Evolutionary conservation across 2,888 invertebrate genomes (phyloP).

Genomic region (Thera britannica): DNA sequence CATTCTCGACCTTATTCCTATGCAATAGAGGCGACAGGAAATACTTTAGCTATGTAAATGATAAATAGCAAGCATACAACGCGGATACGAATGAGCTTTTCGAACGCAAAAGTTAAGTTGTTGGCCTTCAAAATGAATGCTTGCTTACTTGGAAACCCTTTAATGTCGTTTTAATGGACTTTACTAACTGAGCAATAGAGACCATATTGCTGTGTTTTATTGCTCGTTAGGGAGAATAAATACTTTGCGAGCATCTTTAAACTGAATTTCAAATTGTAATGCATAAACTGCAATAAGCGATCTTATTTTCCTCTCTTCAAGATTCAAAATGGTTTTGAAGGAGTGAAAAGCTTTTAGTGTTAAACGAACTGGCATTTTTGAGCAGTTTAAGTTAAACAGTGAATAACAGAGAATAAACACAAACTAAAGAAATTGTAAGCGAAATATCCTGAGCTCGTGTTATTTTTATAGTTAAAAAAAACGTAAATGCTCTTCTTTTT

Average conservation of each 20-base stretch:
- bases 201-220: slow-evolving; percentile 19
- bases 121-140: slow-evolving; percentile 67
- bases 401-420: slow-evolving; percentile 19
- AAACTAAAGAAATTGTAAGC: slow-evolving; percentile 17
- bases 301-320: slow-evolving; percentile 7
- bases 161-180: slow-evolving; percentile 34
- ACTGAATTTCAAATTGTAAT: slow-evolving; percentile 25
- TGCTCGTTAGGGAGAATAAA: slow-evolving; percentile 21
- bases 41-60: slow-evolving; percentile 37
- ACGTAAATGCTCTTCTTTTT: no score
- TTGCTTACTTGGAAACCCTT: slow-evolving; percentile 48
- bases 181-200: slow-evolving; percentile 33
- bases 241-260: slow-evolving; percentile 16
- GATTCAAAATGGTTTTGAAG: slow-evolving; percentile 1
- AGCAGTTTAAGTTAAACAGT: slow-evolving; percentile 14
- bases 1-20: slow-evolving; percentile 47
- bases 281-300: slow-evolving; percentile 1
- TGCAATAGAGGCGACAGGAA: slow-evolving; percentile 40
- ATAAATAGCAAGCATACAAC: slow-evolving; percentile 54
- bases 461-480: no score
- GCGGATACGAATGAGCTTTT: slow-evolving; percentile 74
- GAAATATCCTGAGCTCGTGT: background rate
- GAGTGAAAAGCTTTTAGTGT: slow-evolving; percentile 17
- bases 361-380: slow-evolving; percentile 24
- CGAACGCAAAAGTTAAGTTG: slow-evolving; percentile 69